These are phyloP conservation scores for Larimichthys crocea DNA, from an alignment of 2,113 vertebrate genomes.

Conservation along the genomic window DNA sequence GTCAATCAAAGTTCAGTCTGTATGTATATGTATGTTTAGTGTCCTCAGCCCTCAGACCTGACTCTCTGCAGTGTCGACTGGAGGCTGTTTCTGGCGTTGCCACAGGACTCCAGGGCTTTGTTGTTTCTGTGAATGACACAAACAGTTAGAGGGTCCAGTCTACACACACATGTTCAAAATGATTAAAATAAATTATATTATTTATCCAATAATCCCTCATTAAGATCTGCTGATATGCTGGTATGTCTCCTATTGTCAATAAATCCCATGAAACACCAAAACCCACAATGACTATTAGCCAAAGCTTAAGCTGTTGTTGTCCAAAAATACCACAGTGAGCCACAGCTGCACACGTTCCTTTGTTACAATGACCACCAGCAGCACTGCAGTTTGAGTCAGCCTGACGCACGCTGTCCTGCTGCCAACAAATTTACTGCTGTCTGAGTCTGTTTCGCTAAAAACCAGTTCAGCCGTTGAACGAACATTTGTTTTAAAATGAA, in stretches of 20 bases:
- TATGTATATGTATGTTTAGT: constrained; percentile 20
- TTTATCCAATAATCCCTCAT: background rate
- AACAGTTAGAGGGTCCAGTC: background rate
- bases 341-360: too few relatives aligned
- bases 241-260: background rate
- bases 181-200: background rate
- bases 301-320: too few relatives aligned
- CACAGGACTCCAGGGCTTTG: constrained; percentile 89
- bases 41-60: constrained; percentile 74
- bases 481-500: too few relatives aligned
- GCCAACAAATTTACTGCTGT: too few relatives aligned
- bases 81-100: constrained; percentile 87
- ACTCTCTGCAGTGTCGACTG: constrained; percentile 86
- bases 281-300: background rate
- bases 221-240: background rate
- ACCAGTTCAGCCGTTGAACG: too few relatives aligned
- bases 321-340: too few relatives aligned
- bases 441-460: too few relatives aligned
- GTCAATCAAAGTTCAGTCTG: constrained; percentile 37
- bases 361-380: too few relatives aligned
- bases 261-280: background rate
- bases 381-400: too few relatives aligned
- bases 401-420: too few relatives aligned
- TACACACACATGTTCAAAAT: background rate
- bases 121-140: constrained; percentile 84